A percentile compares a stretch with the other conserved stretches of the same genome.
These are phyloP conservation scores for Charanyca ferruginea DNA, from an alignment of 2,888 invertebrate species.

Conservation along the genomic window DNA sequence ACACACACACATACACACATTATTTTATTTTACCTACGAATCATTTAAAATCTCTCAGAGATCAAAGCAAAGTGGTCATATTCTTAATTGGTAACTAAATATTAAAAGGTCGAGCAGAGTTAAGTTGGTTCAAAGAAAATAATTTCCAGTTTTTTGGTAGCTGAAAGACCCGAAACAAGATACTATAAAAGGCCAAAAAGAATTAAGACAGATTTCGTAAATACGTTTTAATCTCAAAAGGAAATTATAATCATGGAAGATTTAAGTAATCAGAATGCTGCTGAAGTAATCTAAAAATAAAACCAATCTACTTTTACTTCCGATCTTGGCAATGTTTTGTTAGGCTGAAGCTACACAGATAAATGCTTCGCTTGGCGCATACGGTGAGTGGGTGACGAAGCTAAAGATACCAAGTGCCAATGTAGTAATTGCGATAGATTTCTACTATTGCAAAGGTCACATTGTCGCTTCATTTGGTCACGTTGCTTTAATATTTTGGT, in stretches of 20 bases:
- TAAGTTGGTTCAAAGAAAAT: slow-evolving; percentile 8
- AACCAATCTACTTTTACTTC: slow-evolving; percentile 6
- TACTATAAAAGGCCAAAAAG: neutral
- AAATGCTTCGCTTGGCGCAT: too few relatives aligned
- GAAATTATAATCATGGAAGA: slow-evolving; percentile 20
- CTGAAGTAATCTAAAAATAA: slow-evolving; percentile 22
- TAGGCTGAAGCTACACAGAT: neutral
- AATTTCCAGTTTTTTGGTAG: neutral
- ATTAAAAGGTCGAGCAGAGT: slow-evolving; percentile 1
- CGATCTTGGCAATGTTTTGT: slow-evolving; percentile 1
- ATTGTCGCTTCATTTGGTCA: too few relatives aligned
- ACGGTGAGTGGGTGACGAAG: too few relatives aligned
- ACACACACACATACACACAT: too few relatives aligned
- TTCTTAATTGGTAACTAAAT: slow-evolving; percentile 17
- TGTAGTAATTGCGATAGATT: too few relatives aligned
- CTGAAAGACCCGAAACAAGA: neutral
- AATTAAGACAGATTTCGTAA: slow-evolving; percentile 5
- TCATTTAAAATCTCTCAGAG: neutral
- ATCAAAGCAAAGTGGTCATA: slow-evolving; percentile 5
- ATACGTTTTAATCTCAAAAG: slow-evolving; percentile 11
- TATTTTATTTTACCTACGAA: too few relatives aligned
- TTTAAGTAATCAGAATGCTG: slow-evolving; percentile 1
- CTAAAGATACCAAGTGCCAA: too few relatives aligned
- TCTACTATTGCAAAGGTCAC: too few relatives aligned
- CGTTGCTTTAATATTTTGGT: too few relatives aligned